Percentiles rank a stretch among this genome's conserved stretches.
Conservation (phyloP, 2,797 vertebrate species). For the Mormyrus hasselquistii region DNA sequence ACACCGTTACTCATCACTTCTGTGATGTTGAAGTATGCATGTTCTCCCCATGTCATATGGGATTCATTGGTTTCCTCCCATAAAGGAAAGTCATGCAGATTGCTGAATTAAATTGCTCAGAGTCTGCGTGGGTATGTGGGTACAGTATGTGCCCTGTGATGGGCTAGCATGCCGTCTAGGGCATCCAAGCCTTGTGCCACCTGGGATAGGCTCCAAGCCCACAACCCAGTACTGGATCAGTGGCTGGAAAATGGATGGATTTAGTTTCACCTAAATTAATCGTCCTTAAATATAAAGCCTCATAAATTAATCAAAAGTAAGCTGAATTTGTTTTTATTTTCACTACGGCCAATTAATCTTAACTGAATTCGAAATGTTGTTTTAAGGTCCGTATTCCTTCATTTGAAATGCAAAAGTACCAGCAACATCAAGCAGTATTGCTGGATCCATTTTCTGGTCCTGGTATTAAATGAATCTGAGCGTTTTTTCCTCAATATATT, state of each 20-base stretch:
- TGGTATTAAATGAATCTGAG: not conserved
- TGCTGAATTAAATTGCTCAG: not conserved
- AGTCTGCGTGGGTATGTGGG: not conserved
- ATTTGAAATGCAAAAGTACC: not conserved
- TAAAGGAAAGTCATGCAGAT: not conserved
- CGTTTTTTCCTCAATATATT: not conserved
- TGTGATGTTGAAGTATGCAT: not conserved
- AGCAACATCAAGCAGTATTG: not conserved
- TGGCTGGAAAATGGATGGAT: not conserved
- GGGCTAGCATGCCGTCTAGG: not conserved
- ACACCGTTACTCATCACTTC: not conserved
- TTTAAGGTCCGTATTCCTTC: not conserved
- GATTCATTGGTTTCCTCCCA: not conserved
- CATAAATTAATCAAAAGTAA: not conserved
- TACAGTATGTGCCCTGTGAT: not conserved
- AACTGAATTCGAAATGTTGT: not conserved
- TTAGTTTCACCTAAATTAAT: not conserved
- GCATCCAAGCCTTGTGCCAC: not conserved
- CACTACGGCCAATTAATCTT: not conserved
- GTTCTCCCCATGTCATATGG: not conserved
- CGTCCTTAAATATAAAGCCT: not conserved
- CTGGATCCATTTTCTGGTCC: not conserved
- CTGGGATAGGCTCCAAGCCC: not conserved
- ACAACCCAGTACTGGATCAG: not conserved
- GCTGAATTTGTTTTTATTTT: not conserved